Evolutionary conservation across 2,888 invertebrate species (phyloP).

Genomic region (Dromius quadrimaculatus): DNA sequence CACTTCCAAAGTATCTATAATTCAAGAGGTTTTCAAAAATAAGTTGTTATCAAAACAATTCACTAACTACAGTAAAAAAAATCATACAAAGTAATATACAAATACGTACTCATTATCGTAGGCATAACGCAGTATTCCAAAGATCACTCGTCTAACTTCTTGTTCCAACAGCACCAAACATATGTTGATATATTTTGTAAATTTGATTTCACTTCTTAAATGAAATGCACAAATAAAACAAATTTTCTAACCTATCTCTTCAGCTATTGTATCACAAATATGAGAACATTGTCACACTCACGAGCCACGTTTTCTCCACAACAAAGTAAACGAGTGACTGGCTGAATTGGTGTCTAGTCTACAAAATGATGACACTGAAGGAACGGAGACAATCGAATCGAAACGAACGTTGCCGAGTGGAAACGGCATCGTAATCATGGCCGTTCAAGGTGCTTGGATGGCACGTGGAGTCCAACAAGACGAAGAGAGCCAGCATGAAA

Average conservation of each 20-base stretch:
- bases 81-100: too few species aligned
- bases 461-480: conserved; percentile 40
- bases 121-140: neutral
- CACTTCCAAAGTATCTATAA: too few species aligned
- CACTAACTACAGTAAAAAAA: too few species aligned
- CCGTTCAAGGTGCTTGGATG: conserved; percentile 31
- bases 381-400: conserved; percentile 16
- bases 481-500: conserved; percentile 9
- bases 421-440: conserved; percentile 48
- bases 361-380: conserved; percentile 23
- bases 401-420: conserved; percentile 2
- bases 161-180: too few species aligned
- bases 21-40: too few species aligned
- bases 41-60: too few species aligned
- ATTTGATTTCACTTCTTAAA: too few species aligned
- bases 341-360: neutral
- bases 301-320: neutral
- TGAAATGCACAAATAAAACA: too few species aligned
- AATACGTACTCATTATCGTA: too few species aligned
- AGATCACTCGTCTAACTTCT: neutral
- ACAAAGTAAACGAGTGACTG: neutral
- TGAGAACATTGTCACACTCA: neutral
- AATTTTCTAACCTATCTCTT: too few species aligned
- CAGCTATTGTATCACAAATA: conserved; percentile 1
- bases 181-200: too few species aligned